Evolutionary conservation across 1,140 invertebrate genomes (phyloP).

Genomic region (Heliconius eleuchia): DNA sequence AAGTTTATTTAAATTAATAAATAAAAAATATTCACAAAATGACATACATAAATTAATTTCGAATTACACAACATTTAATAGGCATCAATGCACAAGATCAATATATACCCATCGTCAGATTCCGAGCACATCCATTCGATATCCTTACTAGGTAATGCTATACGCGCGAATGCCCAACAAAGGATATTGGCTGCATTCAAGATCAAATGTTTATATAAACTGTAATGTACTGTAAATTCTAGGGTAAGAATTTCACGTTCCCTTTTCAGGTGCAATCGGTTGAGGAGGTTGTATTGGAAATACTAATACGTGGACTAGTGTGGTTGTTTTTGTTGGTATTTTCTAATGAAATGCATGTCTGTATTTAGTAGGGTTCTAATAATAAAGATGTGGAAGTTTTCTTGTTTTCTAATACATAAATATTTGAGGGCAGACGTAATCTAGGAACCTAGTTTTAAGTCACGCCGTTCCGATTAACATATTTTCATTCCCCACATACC

Average conservation of each 20-base stretch:
- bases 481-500: no score
- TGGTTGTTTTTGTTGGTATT: background rate
- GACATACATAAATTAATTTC: background rate
- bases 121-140: conserved; percentile 20
- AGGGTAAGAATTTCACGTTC: conserved; percentile 3
- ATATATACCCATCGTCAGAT: conserved; percentile 14
- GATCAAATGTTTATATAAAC: conserved; percentile 36
- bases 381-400: background rate
- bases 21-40: no score
- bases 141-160: conserved; percentile 31
- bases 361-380: background rate
- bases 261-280: conserved; percentile 8
- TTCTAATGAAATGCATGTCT: background rate
- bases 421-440: no score
- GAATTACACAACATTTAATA: background rate
- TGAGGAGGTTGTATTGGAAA: background rate
- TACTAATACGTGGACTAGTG: background rate
- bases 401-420: no score
- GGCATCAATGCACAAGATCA: background rate
- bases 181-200: conserved; percentile 35
- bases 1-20: no score
- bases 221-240: conserved; percentile 33
- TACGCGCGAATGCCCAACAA: conserved; percentile 31
- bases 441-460: no score
- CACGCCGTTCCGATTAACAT: no score